phyloP scores from a whole-genome alignment of 2,113 vertebrate species.

The Esox niger region DNA sequence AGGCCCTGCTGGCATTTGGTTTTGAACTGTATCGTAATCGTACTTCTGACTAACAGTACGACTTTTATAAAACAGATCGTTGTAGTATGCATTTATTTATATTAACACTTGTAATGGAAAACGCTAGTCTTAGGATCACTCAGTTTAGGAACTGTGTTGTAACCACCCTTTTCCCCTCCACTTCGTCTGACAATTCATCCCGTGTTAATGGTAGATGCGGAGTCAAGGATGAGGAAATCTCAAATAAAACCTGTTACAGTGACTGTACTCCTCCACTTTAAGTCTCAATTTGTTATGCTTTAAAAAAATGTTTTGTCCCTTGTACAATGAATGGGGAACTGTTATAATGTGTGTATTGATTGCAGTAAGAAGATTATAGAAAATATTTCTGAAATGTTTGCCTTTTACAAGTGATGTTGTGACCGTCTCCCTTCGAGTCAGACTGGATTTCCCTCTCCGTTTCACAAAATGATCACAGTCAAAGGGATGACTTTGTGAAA shows the following conservation, averaged over 20 bases:
- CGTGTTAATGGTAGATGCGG: slow-evolving; percentile 22
- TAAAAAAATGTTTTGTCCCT: slow-evolving; percentile 30
- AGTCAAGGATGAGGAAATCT: slow-evolving; percentile 43
- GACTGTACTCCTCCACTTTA: slow-evolving; percentile 36
- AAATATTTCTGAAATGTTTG: slow-evolving; percentile 46
- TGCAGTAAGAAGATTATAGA: slow-evolving; percentile 44
- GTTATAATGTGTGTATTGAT: slow-evolving; percentile 40
- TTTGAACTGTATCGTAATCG: slow-evolving; percentile 57
- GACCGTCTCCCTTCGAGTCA: slow-evolving; percentile 19
- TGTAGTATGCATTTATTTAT: slow-evolving; percentile 75
- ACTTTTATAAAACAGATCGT: slow-evolving; percentile 62
- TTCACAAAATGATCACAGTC: slow-evolving; percentile 39
- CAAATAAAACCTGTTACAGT: slow-evolving; percentile 44
- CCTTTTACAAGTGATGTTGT: slow-evolving; percentile 51
- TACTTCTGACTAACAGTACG: slow-evolving; percentile 58
- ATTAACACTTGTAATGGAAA: slow-evolving; percentile 69
- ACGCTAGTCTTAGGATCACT: slow-evolving; percentile 71
- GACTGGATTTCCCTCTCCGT: slow-evolving; percentile 35
- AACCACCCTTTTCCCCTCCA: slow-evolving; percentile 19
- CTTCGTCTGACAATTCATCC: neutral
- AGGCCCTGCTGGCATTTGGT: slow-evolving; percentile 43
- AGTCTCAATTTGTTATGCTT: slow-evolving; percentile 25
- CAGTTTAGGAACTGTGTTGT: slow-evolving; percentile 67
- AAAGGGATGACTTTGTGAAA: slow-evolving; percentile 49
- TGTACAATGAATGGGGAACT: slow-evolving; percentile 44